Percentiles rank a stretch among this genome's conserved stretches.
phyloP scores from a whole-genome alignment of 2,797 vertebrate species.

The Sebastiscus albofasciatus region DNA sequence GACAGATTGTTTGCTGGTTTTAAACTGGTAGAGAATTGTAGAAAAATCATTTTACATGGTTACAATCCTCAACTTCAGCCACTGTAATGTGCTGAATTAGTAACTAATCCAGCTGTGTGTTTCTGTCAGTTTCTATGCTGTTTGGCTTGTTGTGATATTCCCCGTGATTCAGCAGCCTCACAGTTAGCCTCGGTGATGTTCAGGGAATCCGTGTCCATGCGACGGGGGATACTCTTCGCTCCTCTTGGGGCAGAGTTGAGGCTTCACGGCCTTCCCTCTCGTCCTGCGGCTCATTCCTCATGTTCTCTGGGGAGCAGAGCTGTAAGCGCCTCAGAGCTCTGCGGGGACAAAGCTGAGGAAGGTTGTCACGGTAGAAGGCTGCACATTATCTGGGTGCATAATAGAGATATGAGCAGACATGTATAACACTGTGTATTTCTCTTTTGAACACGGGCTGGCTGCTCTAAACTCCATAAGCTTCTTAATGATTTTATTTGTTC shows the following conservation, averaged over 20 bases:
- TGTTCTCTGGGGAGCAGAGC: conserved; percentile 6
- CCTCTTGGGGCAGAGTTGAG: conserved; percentile 27
- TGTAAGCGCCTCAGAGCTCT: neutral
- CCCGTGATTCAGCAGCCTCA: neutral
- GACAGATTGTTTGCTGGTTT: neutral
- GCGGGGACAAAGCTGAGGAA: conserved; percentile 7
- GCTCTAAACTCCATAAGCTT: conserved; percentile 2
- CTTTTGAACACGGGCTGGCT: neutral
- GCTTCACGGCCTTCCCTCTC: conserved; percentile 16
- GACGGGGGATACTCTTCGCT: conserved; percentile 24
- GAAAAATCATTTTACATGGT: neutral
- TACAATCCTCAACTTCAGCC: neutral
- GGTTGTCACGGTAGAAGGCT: conserved; percentile 36
- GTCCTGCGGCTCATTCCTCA: neutral
- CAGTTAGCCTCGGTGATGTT: neutral
- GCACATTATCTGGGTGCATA: neutral
- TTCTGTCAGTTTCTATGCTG: neutral
- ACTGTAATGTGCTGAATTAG: neutral
- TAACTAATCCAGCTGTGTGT: neutral
- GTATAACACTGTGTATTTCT: neutral
- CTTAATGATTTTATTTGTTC: conserved; percentile 25
- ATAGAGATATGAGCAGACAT: neutral
- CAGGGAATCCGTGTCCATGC: conserved; percentile 12
- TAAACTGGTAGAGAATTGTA: neutral
- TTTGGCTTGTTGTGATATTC: conserved; percentile 1